These are phyloP conservation scores for Drosophila ercepeae DNA, from an alignment of 1,140 invertebrate genomes.

Conservation along the genomic window DNA sequence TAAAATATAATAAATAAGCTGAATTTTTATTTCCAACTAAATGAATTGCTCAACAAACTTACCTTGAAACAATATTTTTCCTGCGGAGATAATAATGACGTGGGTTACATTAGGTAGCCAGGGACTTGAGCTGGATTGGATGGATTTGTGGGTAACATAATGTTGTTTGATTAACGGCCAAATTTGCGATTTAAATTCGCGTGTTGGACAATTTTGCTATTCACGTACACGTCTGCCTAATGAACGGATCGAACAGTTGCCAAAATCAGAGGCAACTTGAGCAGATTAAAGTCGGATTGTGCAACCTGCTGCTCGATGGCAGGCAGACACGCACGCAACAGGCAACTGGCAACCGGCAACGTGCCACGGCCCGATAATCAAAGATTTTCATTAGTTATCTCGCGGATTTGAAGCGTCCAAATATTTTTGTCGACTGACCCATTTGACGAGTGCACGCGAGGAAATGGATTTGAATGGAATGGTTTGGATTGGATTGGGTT, in stretches of 20 bases:
- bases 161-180: constrained; percentile 48
- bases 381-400: constrained; percentile 67
- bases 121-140: neutral
- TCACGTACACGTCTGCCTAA: constrained; percentile 43
- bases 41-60: constrained; percentile 2
- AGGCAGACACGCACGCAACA: constrained; percentile 38
- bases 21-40: neutral
- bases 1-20: neutral
- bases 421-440: constrained; percentile 54
- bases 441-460: constrained; percentile 75
- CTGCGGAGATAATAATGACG: constrained; percentile 6
- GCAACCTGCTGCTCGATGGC: constrained; percentile 41
- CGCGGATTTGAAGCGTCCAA: constrained; percentile 44
- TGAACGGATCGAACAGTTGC: constrained; percentile 8
- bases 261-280: constrained; percentile 41
- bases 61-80: constrained; percentile 11
- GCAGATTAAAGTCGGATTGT: constrained; percentile 62
- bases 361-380: constrained; percentile 61
- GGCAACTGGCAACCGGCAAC: constrained; percentile 58
- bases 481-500: neutral
- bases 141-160: constrained; percentile 41
- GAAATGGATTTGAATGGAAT: constrained; percentile 21
- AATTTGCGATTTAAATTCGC: constrained; percentile 57
- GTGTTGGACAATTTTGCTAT: constrained; percentile 29
- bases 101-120: constrained; percentile 26